Base-by-base conservation (phyloP, 2,797 vertebrate species). In the Micrastur ruficollis region DNA sequence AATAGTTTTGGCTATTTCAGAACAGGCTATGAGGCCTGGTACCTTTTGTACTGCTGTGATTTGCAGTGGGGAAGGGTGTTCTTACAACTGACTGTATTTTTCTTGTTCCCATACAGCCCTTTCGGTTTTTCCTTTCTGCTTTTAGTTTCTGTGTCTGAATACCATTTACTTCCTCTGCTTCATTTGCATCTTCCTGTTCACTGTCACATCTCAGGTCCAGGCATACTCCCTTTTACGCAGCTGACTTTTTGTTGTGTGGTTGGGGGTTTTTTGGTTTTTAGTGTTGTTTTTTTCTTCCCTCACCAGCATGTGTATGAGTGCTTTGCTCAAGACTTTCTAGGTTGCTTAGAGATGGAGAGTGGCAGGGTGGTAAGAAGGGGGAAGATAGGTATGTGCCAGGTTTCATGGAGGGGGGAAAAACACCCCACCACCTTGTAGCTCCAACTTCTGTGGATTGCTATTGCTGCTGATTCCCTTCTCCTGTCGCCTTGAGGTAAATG, bases 221-320 rank as follows among this genome's bases (percentile, higher is more conserved):
- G 20, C 85, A 89, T 95, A 74, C 65, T 97, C 89, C 89, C 90
- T 97, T 93, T 95, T 95, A 93, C 59, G 91, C 82, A n/a, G 76
- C 31, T 95, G 52, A 42, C 16, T 71, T 91, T 81, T 65, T 83
- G 22, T 67, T 56, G 6, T 68, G 1, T 36, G 5, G 4, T 34
- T 87, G 34, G 26, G 21, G 3, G 34, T 66, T 44, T 78, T 44
- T 44, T 20, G 23, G 5, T 42, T 26, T 55, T 14, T 36, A 36
- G 20, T 5, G 19, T n/a, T 70, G 8, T 44, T 32, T 42, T 75
- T 4, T 49, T 40, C 31, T 44, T 58, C 22, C 6, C 9, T 93
- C 16, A 44, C 55, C 5, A 59, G 14, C 40, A n/a, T 36, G 14
- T 66, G 3, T 59, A 32, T 56, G 40, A 83, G 9, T 32, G 20